phyloP scores from a whole-genome alignment of 1,140 invertebrate species.

The Macrostomum lignano region DNA sequence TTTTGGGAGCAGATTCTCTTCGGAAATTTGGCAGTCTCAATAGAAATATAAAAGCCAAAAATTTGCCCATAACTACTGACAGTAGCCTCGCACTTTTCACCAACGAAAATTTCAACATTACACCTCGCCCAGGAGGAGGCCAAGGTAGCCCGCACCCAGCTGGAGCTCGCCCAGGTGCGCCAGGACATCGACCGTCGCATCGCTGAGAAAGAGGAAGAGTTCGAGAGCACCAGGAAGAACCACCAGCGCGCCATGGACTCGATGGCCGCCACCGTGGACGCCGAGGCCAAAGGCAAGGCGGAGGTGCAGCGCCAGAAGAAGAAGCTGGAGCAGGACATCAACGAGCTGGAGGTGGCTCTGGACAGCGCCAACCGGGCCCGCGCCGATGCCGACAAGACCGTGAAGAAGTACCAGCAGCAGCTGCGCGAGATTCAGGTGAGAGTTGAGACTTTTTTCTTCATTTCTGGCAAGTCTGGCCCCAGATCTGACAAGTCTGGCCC shows the following conservation, averaged over 20 bases:
- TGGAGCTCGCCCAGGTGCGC: constrained; percentile 89
- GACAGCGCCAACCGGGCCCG: constrained; percentile 46
- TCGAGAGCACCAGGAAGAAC: constrained; percentile 93
- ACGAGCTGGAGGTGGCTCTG: constrained; percentile 86
- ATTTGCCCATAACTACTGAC: too few relatives aligned
- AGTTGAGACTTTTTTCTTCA: constrained; percentile 33
- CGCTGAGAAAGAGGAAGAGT: constrained; percentile 94
- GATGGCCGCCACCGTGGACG: constrained; percentile 92
- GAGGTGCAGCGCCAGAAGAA: constrained; percentile 98
- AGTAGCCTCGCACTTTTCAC: too few relatives aligned
- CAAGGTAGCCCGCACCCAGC: constrained; percentile 55
- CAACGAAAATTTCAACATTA: too few relatives aligned
- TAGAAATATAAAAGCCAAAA: too few relatives aligned
- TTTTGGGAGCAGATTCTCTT: too few relatives aligned
- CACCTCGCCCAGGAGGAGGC: constrained; percentile 40
- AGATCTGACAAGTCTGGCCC: background rate
- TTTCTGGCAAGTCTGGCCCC: background rate
- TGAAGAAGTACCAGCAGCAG: constrained; percentile 82
- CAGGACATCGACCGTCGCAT: constrained; percentile 70
- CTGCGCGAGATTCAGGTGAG: constrained; percentile 34
- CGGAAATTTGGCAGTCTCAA: too few relatives aligned
- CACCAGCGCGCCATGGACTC: constrained; percentile 93
- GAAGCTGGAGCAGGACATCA: constrained; percentile 96
- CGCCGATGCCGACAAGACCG: constrained; percentile 91
- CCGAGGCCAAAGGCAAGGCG: constrained; percentile 90